These are phyloP conservation scores for Sardinella longiceps DNA, from an alignment of 2,797 vertebrate genomes.

Conservation along the genomic window DNA sequence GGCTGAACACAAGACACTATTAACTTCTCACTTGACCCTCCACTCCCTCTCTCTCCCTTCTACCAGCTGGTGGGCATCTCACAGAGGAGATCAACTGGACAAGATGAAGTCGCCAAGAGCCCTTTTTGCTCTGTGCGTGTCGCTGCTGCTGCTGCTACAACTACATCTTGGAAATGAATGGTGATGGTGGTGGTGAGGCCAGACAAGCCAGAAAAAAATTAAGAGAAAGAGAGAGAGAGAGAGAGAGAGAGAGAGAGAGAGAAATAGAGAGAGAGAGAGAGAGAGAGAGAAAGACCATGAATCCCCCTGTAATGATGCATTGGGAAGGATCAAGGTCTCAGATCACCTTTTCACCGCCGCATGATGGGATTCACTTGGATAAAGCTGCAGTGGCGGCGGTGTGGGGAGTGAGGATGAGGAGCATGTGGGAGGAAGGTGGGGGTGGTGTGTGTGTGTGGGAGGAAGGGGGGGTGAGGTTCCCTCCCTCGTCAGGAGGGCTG, in stretches of 20 bases:
- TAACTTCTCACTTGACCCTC: slow-evolving; percentile 37
- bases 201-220: neutral
- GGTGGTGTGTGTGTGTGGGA: neutral
- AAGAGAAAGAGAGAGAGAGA: neutral
- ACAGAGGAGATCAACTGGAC: neutral
- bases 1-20: slow-evolving; percentile 40
- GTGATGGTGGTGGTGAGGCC: too few species aligned
- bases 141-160: neutral
- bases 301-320: neutral
- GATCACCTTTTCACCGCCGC: neutral
- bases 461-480: slow-evolving; percentile 38
- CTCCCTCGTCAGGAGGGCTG: slow-evolving; percentile 20
- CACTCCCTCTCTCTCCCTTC: too few species aligned
- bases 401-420: neutral
- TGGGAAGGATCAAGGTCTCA: neutral
- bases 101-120: neutral
- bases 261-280: neutral
- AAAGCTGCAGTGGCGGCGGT: neutral
- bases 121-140: neutral
- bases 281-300: neutral
- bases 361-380: neutral
- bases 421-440: neutral
- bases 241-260: neutral
- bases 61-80: slow-evolving; percentile 12
- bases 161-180: neutral